A percentile compares a stretch with the other conserved stretches of the same genome.
phyloP scores from a whole-genome alignment of 2,113 vertebrate genomes.

The Vombatus ursinus region DNA sequence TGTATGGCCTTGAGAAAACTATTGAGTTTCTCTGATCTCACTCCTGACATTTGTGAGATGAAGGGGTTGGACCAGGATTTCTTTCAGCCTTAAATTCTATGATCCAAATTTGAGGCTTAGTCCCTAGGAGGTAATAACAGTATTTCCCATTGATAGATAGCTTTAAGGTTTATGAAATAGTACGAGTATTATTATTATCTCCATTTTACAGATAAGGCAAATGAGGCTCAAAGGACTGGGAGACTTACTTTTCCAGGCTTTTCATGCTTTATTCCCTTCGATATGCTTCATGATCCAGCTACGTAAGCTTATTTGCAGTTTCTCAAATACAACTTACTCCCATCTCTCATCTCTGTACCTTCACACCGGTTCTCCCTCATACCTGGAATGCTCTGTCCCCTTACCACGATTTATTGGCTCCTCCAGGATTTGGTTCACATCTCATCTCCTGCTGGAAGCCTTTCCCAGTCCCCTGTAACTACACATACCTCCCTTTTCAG shows the following conservation, averaged over 20 bases:
- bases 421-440: not conserved
- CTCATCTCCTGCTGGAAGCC: not conserved
- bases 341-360: not conserved
- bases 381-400: not conserved
- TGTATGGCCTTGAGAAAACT: not conserved
- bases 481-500: not conserved
- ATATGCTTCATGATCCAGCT: not conserved
- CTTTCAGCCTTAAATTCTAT: not conserved
- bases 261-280: not conserved
- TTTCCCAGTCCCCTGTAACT: not conserved
- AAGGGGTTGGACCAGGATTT: not conserved
- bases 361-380: not conserved
- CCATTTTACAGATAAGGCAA: not conserved
- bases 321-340: not conserved
- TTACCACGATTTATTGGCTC: not conserved
- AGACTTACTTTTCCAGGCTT: not conserved
- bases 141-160: not conserved
- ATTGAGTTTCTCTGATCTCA: not conserved
- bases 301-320: not conserved
- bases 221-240: not conserved
- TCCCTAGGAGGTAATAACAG: not conserved
- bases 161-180: not conserved
- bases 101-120: not conserved
- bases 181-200: not conserved
- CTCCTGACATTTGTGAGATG: not conserved